Evolutionary conservation across 2,797 vertebrate species (phyloP), one percentile per base, ranked within the genome.

Genomic region (Sebastes jordani): DNA sequence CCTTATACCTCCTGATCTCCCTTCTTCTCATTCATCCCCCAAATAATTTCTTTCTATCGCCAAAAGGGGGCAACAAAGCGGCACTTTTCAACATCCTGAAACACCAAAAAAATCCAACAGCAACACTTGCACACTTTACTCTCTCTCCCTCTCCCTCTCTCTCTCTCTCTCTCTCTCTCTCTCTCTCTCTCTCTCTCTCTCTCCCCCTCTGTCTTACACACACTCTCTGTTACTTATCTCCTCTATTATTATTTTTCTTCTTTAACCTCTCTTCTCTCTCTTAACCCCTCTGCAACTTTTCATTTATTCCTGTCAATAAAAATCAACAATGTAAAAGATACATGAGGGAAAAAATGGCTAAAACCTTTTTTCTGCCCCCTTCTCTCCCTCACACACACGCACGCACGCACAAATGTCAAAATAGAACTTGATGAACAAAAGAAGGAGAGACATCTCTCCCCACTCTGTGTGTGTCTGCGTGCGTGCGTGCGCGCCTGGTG

Each of bases 41-140:
- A 25, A 11, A 77, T 74, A 6, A 83, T 38, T 87, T 87, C 86
- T 32, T 59, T 82, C 34, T 54, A 8, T 22, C 10, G 30, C 91
- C 93, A 88, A 89, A 75, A 86, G 92, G 87, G 85, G 93, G 93
- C 91, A 78, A 85, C 87, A 93, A 56, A 80, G 92, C n/a, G 87
- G 58, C 85, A 81, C 75, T 71, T 79, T 84, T 84, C 56, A 70
- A 27, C 75, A 64, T 70, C 23, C 55, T 56, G 36, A 81, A 49
- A 55, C 29, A 13, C 25, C 23, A 20, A 62, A 23, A 55, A 64
- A 34, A 10, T 7, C 59, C 59, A 62, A 25, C 65, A 59, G 29
- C 66, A 61, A 38, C 74, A 70, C 49, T 78, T 27, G 9, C 4
- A 59, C 13, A 42, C 52, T 29, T 38, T 13, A 2, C 30, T 11